These are phyloP conservation scores for Ara ararauna DNA, from an alignment of 2,797 vertebrate species.

Conservation along the genomic window DNA sequence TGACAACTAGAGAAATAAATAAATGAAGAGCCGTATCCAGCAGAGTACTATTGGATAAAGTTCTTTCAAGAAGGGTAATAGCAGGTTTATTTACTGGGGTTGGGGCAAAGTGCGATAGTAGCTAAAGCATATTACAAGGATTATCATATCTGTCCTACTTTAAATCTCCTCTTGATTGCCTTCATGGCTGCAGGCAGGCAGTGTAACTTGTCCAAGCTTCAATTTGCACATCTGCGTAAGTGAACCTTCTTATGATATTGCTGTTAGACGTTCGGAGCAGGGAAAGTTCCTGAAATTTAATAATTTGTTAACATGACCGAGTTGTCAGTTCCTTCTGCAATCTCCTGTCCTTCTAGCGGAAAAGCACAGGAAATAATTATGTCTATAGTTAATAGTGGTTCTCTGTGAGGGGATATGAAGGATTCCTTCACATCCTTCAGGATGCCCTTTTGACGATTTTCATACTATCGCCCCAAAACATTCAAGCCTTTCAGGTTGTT, in stretches of 20 bases:
- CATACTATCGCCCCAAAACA: neutral
- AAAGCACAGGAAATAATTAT: neutral
- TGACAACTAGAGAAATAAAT: neutral
- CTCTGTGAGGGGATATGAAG: neutral
- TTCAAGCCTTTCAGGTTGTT: neutral
- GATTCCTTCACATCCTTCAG: neutral
- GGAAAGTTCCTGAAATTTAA: neutral
- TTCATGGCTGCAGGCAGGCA: neutral
- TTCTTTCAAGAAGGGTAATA: neutral
- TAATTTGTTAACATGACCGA: neutral
- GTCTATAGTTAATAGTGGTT: neutral
- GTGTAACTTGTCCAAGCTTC: neutral
- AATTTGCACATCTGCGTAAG: neutral
- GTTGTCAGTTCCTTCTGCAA: neutral
- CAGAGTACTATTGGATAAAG: neutral
- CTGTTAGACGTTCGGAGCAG: neutral
- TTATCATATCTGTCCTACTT: neutral
- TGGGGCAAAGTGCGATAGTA: neutral
- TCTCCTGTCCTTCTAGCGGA: neutral
- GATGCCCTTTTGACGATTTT: neutral
- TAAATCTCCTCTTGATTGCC: neutral
- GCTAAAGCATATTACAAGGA: neutral
- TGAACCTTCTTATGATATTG: neutral
- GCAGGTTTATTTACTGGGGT: neutral
- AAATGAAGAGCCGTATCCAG: neutral